Evolutionary conservation across 2,888 invertebrate species (phyloP).

Genomic region (Cephonodes hylas): DNA sequence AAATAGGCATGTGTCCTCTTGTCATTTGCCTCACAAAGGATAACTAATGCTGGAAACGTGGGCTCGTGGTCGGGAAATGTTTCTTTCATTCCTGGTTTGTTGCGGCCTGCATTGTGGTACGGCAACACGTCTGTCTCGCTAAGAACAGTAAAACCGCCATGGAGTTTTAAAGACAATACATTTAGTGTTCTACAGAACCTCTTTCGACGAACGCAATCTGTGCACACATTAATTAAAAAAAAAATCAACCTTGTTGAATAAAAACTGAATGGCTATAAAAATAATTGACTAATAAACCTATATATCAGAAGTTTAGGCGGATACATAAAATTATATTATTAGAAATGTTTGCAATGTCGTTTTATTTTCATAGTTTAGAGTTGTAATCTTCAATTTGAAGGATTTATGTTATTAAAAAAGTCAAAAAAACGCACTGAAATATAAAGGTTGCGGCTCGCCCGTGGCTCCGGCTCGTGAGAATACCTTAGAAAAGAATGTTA

Average conservation of each 20-base stretch:
- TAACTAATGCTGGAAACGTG: neutral
- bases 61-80: neutral
- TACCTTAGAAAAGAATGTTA: no score
- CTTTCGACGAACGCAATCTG: neutral
- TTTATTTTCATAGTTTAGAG: neutral
- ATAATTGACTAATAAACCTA: conserved; percentile 4
- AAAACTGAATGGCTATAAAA: conserved; percentile 2
- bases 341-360: neutral
- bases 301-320: neutral
- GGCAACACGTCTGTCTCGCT: neutral
- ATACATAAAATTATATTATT: neutral
- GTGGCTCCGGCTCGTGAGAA: no score
- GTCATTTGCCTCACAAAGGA: conserved; percentile 9
- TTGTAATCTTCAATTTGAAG: neutral
- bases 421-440: no score
- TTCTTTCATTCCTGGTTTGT: neutral
- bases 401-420: neutral
- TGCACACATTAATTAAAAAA: neutral
- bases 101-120: neutral
- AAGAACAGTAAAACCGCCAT: no score
- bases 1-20: conserved; percentile 1
- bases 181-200: neutral
- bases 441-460: no score
- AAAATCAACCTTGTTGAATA: neutral
- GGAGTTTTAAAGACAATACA: no score